These are phyloP conservation scores for Amphiprion clarkii DNA, from an alignment of 2,797 vertebrate species.

Conservation along the genomic window DNA sequence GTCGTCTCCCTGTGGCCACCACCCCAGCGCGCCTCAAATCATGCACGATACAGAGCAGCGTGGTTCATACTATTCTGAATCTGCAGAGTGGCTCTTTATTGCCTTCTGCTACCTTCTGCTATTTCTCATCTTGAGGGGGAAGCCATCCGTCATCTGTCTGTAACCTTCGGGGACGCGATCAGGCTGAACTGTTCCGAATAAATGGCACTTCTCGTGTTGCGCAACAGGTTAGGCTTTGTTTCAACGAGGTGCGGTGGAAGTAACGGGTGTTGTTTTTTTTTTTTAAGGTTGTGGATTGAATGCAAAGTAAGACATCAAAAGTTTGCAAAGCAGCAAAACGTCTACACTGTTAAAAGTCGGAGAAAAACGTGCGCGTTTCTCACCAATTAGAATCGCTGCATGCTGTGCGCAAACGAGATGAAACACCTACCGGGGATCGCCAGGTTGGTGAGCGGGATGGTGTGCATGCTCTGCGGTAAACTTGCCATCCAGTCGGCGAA, in stretches of 20 bases:
- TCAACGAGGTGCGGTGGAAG: not conserved
- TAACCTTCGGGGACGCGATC: conserved; percentile 6
- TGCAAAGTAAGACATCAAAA: conserved; percentile 37
- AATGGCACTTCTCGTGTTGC: conserved; percentile 56
- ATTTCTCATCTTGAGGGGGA: not conserved
- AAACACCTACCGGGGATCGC: conserved; percentile 93
- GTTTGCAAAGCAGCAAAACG: conserved; percentile 27
- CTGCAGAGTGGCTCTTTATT: not conserved
- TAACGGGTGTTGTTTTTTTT: not conserved
- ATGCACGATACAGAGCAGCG: conserved; percentile 22
- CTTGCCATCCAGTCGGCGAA: conserved; percentile 97
- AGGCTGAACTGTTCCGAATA: conserved; percentile 22
- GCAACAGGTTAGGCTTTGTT: conserved; percentile 82
- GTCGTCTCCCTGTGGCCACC: conserved; percentile 50
- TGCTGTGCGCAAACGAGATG: conserved; percentile 16
- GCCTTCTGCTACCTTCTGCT: not conserved
- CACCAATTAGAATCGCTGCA: not conserved
- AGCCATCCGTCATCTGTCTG: not conserved
- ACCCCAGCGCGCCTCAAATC: conserved; percentile 54
- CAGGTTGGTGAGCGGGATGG: conserved; percentile 92
- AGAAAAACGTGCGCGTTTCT: not conserved
- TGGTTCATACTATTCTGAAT: not conserved
- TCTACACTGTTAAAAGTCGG: not conserved
- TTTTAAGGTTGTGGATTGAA: not conserved
- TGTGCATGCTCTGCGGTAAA: conserved; percentile 93